These are phyloP conservation scores for Amiota communis DNA, from an alignment of 2,888 invertebrate species.

Conservation along the genomic window DNA sequence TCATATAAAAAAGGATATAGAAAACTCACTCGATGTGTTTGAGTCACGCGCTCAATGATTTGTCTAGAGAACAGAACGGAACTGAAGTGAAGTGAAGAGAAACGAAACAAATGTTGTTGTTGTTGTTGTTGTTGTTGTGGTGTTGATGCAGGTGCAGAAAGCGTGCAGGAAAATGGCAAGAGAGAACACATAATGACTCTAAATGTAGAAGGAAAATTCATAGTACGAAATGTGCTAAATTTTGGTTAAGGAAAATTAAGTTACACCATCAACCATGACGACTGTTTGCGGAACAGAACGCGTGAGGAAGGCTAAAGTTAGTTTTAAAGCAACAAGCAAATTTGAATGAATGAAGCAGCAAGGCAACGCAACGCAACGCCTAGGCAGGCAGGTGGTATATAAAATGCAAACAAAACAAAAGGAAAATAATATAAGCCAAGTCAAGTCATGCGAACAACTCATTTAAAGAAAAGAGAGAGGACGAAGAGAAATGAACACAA, in stretches of 20 bases:
- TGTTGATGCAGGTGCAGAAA: neutral
- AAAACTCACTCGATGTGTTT: constrained; percentile 4
- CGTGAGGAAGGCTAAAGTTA: no score
- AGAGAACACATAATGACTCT: neutral
- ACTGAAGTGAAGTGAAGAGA: neutral
- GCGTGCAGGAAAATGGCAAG: neutral
- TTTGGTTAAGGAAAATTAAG: constrained; percentile 60
- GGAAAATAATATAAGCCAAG: neutral
- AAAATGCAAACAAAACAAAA: neutral
- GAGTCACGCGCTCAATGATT: neutral
- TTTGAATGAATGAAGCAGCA: no score
- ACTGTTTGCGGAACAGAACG: no score
- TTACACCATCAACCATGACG: constrained; percentile 19
- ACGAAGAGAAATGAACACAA: neutral
- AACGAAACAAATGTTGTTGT: neutral
- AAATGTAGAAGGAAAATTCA: neutral
- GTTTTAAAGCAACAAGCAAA: no score
- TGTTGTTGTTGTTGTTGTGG: neutral
- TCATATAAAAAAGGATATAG: neutral
- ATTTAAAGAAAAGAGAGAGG: neutral
- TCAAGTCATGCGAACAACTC: constrained; percentile 15
- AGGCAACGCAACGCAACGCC: no score
- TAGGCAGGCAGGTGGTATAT: neutral
- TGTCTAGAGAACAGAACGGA: neutral
- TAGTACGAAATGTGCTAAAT: constrained; percentile 54